A percentile compares a stretch with the other conserved stretches of the same genome.
Evolutionary conservation across 2,113 vertebrate genomes (phyloP).

Genomic region (Daboia siamensis): DNA sequence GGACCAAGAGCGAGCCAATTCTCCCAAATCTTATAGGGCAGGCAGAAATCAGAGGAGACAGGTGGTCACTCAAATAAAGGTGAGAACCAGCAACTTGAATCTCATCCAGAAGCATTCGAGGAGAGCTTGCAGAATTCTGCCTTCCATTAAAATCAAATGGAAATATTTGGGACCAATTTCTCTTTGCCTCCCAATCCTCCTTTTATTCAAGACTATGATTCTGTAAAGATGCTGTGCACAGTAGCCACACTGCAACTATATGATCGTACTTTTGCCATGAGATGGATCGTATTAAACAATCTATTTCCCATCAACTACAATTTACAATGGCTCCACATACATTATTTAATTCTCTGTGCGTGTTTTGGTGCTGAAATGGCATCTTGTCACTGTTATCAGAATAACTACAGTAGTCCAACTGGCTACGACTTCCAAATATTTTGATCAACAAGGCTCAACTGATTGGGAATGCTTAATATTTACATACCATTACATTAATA

Average conservation of each 20-base stretch:
- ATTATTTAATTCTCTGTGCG: background rate
- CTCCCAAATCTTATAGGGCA: background rate
- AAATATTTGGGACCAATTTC: background rate
- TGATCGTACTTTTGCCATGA: background rate
- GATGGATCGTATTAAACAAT: background rate
- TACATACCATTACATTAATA: background rate
- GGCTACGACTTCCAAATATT: background rate
- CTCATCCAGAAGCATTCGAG: background rate
- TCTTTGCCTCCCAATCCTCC: background rate
- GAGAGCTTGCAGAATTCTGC: background rate
- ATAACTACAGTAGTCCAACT: background rate
- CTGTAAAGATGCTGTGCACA: background rate
- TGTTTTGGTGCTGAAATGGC: background rate
- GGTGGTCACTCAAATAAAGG: background rate
- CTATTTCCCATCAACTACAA: background rate
- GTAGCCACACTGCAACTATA: background rate
- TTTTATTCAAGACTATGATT: background rate
- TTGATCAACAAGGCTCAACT: background rate
- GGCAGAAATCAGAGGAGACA: background rate
- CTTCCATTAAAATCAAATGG: background rate
- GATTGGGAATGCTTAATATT: slow-evolving; percentile 1
- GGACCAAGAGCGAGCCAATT: no score
- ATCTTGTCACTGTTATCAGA: background rate
- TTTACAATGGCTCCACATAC: background rate
- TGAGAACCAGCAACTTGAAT: background rate